phyloP scores from a whole-genome alignment of 2,888 invertebrate species.

The Leptopilina syphax region DNA sequence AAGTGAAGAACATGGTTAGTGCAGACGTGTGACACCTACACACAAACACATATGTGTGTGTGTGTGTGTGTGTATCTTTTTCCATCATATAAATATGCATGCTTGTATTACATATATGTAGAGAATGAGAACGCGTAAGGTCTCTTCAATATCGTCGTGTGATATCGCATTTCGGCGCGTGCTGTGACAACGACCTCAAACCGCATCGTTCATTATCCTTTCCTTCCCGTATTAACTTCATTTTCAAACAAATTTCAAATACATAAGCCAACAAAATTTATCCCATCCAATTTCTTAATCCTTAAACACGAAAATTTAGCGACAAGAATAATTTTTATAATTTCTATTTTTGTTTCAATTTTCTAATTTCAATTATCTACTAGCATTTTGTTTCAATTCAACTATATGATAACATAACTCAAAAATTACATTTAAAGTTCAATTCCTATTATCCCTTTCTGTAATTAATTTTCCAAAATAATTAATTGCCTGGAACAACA shows the following conservation, averaged over 20 bases:
- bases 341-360: too few species aligned
- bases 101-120: constrained; percentile 40
- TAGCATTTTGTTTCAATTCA: too few species aligned
- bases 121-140: constrained; percentile 62
- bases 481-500: too few species aligned
- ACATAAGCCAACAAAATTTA: background rate
- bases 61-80: background rate
- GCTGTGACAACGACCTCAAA: constrained; percentile 68
- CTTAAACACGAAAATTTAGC: too few species aligned
- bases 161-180: constrained; percentile 74
- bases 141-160: constrained; percentile 53
- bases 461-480: too few species aligned
- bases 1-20: constrained; percentile 14
- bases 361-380: too few species aligned
- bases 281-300: too few species aligned
- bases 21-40: constrained; percentile 44
- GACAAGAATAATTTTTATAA: too few species aligned
- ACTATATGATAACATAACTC: too few species aligned
- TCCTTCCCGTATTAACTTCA: constrained; percentile 5
- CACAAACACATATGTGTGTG: background rate
- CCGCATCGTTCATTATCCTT: constrained; percentile 52
- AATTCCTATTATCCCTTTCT: too few species aligned
- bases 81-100: constrained; percentile 5
- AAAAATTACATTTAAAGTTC: too few species aligned
- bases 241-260: background rate